Percentiles rank a stretch among this genome's conserved stretches.
These are phyloP conservation scores for Agonopterix heracliana DNA, from an alignment of 2,888 invertebrate genomes.

Conservation along the genomic window DNA sequence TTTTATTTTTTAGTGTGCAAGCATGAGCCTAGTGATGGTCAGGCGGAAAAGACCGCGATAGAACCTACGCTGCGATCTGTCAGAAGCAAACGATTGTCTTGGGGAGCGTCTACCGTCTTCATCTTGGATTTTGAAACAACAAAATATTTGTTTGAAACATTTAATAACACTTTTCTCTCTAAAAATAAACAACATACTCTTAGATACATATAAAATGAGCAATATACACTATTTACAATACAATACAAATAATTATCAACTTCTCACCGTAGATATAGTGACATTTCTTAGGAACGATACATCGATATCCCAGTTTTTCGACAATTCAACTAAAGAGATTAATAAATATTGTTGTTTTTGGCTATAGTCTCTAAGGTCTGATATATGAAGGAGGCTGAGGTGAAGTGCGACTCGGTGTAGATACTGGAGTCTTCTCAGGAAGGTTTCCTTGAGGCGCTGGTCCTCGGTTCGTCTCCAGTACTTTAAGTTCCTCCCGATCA, in stretches of 20 bases:
- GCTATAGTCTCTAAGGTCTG: slow-evolving; percentile 44
- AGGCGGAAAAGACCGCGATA: no score
- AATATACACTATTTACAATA: slow-evolving; percentile 68
- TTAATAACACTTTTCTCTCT: slow-evolving; percentile 46
- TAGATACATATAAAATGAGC: slow-evolving; percentile 48
- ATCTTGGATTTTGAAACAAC: neutral
- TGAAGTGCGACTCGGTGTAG: slow-evolving; percentile 54
- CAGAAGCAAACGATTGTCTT: no score
- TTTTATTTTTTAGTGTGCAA: no score
- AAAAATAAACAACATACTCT: slow-evolving; percentile 59
- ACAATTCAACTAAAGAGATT: slow-evolving; percentile 40
- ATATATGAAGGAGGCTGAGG: slow-evolving; percentile 48
- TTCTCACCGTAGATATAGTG: slow-evolving; percentile 21
- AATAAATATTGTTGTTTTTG: slow-evolving; percentile 35
- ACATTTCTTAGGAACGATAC: slow-evolving; percentile 40
- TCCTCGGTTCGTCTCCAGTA: slow-evolving; percentile 66
- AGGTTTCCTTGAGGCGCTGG: slow-evolving; percentile 40
- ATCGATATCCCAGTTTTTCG: slow-evolving; percentile 54
- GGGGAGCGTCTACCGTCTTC: no score
- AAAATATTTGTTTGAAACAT: slow-evolving; percentile 27
- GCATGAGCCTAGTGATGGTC: no score
- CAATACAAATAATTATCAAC: slow-evolving; percentile 33
- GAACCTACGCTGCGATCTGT: no score
- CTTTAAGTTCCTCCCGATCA: slow-evolving; percentile 69
- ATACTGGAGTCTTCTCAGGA: slow-evolving; percentile 55